Evolutionary conservation across 1,140 invertebrate genomes (phyloP), one percentile per base, ranked within the genome.

Genomic region (Hylaeus volcanicus): DNA sequence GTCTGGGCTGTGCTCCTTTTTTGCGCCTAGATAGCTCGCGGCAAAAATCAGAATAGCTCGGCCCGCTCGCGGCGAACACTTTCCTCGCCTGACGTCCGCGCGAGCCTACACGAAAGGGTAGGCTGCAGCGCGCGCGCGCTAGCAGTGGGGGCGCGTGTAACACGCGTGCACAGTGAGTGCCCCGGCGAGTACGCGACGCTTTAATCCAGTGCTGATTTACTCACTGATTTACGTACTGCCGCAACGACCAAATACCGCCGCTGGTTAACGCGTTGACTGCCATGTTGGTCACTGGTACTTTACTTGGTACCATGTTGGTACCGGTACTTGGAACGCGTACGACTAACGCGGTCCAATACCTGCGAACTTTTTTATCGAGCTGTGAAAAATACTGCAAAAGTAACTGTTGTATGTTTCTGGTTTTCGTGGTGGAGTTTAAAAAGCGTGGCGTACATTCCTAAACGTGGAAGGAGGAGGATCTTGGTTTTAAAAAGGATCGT

Each of bases 191-290:
- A 55, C 76, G 82, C 74, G 5, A 48, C 68, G 72, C 73, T 74
- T 65, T 81, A 77, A 77, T 81, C 78, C 65, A 41, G 48, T 60
- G 70, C 69, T 77, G 66, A 80, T 83, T 80, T 81, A 79, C 81
- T 82, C 79, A 75, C 84, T 88, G 88, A 89, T 90, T 90, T 89
- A 89, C 88, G 76, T 83, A 81, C 82, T 88, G 77, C 75, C 82
- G 81, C 56, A 56, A 53, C 60, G 37, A 26, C 39, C 63, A 51
- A 75, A 80, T 73, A 55, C 61, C 61, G 55, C 48, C 37, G 39
- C 56, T 55, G 48, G 69, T 78, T 72, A 78, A 72, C 63, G 12
- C 58, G 39, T 53, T 58, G 58, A 64, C 43, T 26, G 26, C 26
- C 26, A 26, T 26, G 26, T 26, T 26, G 26, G 26, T 26, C 26